Percentiles rank a stretch among this genome's conserved stretches.
Evolutionary conservation across 2,797 vertebrate species (phyloP).

Genomic region (Cryptoblepharus egeriae): DNA sequence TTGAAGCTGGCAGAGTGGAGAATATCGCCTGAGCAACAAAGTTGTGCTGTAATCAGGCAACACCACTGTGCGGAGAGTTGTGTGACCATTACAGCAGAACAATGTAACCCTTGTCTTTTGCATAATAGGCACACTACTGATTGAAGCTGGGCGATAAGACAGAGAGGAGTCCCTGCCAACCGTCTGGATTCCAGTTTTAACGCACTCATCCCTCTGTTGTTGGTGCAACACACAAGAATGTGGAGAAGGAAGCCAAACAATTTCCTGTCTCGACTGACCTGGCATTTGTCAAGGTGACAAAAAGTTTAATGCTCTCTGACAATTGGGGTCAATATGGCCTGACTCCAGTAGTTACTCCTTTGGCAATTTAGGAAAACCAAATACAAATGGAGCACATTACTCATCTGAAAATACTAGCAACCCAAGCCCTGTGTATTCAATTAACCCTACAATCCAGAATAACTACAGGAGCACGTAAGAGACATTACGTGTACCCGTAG

Average conservation of each 20-base stretch:
- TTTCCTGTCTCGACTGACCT: slow-evolving; percentile 31
- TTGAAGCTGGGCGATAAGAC: not conserved
- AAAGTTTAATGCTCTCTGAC: slow-evolving; percentile 16
- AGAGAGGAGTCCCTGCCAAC: not conserved
- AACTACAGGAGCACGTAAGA: too few species aligned
- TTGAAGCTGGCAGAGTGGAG: slow-evolving; percentile 52
- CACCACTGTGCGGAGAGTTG: slow-evolving; percentile 52
- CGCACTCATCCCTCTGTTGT: slow-evolving; percentile 13
- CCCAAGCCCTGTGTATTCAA: rapidly evolving
- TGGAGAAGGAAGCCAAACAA: slow-evolving; percentile 30
- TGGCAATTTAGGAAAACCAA: slow-evolving; percentile 27
- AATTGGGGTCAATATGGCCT: slow-evolving; percentile 44
- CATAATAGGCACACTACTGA: slow-evolving; percentile 13
- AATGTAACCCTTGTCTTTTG: slow-evolving; percentile 28
- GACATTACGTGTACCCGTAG: too few species aligned
- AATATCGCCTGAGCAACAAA: slow-evolving; percentile 52
- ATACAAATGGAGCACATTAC: not conserved
- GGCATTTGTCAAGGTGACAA: slow-evolving; percentile 33
- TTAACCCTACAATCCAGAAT: too few species aligned
- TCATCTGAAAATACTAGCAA: rapidly evolving
- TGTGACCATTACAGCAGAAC: slow-evolving; percentile 46
- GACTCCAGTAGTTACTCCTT: slow-evolving; percentile 26
- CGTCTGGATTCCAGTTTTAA: not conserved
- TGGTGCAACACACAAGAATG: slow-evolving; percentile 37
- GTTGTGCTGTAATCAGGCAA: slow-evolving; percentile 52